These are phyloP conservation scores for Elysia crispata DNA, from an alignment of 2,888 invertebrate genomes.

Conservation along the genomic window DNA sequence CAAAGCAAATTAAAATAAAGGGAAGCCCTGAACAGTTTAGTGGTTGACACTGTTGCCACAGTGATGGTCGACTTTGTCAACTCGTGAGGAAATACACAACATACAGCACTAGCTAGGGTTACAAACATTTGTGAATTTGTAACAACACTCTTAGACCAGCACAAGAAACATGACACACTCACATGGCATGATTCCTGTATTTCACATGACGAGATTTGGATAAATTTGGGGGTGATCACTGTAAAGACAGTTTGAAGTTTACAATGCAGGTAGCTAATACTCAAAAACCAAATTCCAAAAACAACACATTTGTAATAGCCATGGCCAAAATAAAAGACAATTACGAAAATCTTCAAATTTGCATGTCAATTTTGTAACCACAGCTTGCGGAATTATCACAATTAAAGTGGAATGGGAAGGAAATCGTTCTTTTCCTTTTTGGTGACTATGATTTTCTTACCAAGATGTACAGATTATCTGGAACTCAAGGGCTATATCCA, in stretches of 20 bases:
- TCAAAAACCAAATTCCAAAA: constrained; percentile 17
- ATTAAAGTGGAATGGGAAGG: constrained; percentile 20
- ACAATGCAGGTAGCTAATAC: too few species aligned
- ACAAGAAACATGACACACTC: too few species aligned
- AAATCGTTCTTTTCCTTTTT: too few species aligned
- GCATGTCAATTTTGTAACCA: background rate
- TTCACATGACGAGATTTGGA: too few species aligned
- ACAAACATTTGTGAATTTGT: constrained; percentile 22
- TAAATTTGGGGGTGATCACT: too few species aligned
- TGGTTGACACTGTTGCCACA: background rate
- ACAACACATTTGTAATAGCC: constrained; percentile 21
- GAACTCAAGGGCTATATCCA: constrained; percentile 12
- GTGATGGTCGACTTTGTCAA: background rate
- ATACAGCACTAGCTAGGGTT: background rate
- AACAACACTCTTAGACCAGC: constrained; percentile 10
- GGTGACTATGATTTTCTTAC: constrained; percentile 26
- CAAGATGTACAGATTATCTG: constrained; percentile 10
- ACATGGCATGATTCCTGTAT: constrained; percentile 33
- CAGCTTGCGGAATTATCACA: background rate
- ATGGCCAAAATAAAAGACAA: too few species aligned
- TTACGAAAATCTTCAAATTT: background rate
- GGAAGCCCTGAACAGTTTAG: background rate
- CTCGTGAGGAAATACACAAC: background rate
- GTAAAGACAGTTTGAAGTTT: too few species aligned
- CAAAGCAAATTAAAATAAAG: background rate